Percentiles rank a stretch among this genome's conserved stretches.
These are phyloP conservation scores for Nothocercus nigrocapillus DNA, from an alignment of 2,113 vertebrate species.

Conservation along the genomic window DNA sequence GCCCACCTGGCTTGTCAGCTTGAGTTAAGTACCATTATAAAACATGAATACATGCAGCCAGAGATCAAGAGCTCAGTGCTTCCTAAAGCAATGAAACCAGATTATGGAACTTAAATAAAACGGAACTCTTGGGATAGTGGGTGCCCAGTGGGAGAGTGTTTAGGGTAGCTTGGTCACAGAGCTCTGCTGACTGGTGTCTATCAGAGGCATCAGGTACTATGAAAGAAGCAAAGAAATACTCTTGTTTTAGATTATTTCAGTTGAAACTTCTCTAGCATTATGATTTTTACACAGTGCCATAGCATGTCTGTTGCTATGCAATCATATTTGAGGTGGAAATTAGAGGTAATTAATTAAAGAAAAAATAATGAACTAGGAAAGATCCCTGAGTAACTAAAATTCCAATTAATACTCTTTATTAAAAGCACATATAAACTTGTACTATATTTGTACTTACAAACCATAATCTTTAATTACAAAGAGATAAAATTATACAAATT, in stretches of 20 bases:
- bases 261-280: background rate
- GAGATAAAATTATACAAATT: background rate
- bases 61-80: background rate
- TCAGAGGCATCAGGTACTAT: background rate
- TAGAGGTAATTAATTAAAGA: background rate
- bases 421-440: background rate
- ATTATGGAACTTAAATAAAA: conserved; percentile 15
- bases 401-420: background rate
- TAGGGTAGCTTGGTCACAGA: background rate
- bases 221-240: background rate
- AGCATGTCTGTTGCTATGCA: background rate
- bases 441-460: background rate
- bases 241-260: background rate
- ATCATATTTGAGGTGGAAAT: background rate
- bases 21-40: background rate
- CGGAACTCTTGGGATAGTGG: background rate
- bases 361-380: background rate
- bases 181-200: background rate
- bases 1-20: background rate
- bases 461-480: background rate
- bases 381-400: background rate
- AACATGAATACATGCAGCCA: background rate
- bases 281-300: background rate
- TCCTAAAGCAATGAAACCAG: background rate
- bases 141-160: background rate